These are phyloP conservation scores for Acanthurus tractus DNA, from an alignment of 2,797 vertebrate genomes.

Conservation along the genomic window DNA sequence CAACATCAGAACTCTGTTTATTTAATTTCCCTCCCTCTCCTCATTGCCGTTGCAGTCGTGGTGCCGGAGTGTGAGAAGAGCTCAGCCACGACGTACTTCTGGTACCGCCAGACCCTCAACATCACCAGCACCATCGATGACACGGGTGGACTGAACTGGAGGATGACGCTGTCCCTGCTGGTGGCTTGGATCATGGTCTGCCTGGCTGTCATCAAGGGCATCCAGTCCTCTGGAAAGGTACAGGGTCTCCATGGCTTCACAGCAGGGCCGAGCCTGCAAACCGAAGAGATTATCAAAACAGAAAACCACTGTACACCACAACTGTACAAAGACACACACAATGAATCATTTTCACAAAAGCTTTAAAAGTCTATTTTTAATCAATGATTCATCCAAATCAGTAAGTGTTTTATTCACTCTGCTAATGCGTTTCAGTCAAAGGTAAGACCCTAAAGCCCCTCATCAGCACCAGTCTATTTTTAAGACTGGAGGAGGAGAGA, in stretches of 20 bases:
- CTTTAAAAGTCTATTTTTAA: slow-evolving; percentile 32
- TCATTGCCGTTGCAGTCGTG: slow-evolving; percentile 83
- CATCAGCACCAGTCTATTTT: slow-evolving; percentile 54
- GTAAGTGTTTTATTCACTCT: slow-evolving; percentile 48
- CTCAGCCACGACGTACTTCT: slow-evolving; percentile 98
- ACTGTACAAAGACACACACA: not conserved
- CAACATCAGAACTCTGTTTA: not conserved
- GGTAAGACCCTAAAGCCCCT: slow-evolving; percentile 49
- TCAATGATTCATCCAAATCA: slow-evolving; percentile 35
- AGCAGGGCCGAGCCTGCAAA: slow-evolving; percentile 15
- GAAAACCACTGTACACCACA: not conserved
- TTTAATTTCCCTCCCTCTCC: not conserved
- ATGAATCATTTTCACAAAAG: slow-evolving; percentile 31
- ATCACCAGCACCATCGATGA: slow-evolving; percentile 95
- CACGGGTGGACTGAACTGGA: slow-evolving; percentile 96
- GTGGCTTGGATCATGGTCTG: slow-evolving; percentile 95
- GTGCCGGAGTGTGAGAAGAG: slow-evolving; percentile 96
- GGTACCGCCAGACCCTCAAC: slow-evolving; percentile 95
- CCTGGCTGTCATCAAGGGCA: slow-evolving; percentile 96
- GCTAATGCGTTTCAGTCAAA: slow-evolving; percentile 40
- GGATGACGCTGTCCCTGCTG: slow-evolving; percentile 95
- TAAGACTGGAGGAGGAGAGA: slow-evolving; percentile 56
- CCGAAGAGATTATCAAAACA: not conserved
- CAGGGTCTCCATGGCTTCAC: not conserved
- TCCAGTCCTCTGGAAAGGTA: slow-evolving; percentile 91